These are phyloP conservation scores for Crenuchus spilurus DNA, from an alignment of 2,797 vertebrate species.

Conservation along the genomic window DNA sequence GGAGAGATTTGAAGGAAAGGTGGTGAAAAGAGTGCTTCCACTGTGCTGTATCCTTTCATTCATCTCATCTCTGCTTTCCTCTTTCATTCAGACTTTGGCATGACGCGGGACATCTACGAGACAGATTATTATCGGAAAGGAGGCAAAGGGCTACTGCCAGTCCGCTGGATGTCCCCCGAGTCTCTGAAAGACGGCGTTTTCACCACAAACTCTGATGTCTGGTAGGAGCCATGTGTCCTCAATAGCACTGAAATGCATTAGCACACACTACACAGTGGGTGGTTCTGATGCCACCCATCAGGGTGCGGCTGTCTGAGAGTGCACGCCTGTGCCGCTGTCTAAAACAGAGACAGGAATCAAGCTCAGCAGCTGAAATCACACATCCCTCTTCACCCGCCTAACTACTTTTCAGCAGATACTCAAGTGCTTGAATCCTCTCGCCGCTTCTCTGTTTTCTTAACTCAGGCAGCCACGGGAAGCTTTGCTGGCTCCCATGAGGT, in stretches of 20 bases:
- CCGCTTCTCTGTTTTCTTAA: constrained; percentile 29
- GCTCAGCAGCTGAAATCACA: constrained; percentile 4
- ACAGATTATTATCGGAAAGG: constrained; percentile 99
- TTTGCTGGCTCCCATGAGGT: constrained; percentile 8
- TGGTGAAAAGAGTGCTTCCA: constrained; percentile 56
- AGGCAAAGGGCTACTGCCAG: constrained; percentile 96
- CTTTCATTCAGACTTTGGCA: constrained; percentile 89
- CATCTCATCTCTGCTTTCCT: constrained; percentile 54
- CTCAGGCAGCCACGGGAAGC: constrained; percentile 20
- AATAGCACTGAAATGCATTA: constrained; percentile 21
- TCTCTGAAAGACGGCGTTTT: constrained; percentile 98
- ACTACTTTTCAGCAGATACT: constrained; percentile 27
- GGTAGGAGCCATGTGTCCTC: constrained; percentile 78
- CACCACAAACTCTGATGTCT: constrained; percentile 98
- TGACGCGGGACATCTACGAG: constrained; percentile 99
- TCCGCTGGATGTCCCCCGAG: constrained; percentile 99
- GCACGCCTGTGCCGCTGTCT: constrained; percentile 24
- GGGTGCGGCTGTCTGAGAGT: constrained; percentile 23
- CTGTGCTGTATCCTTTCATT: constrained; percentile 52
- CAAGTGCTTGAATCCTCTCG: constrained; percentile 26
- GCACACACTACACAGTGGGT: constrained; percentile 13
- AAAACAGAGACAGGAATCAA: constrained; percentile 10
- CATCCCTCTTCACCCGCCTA: constrained; percentile 20
- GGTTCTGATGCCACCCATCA: constrained; percentile 10
- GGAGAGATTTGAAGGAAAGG: constrained; percentile 47